Base-by-base conservation (phyloP, 1,140 invertebrate genomes). In the Leptinotarsa undecemlineata region DNA sequence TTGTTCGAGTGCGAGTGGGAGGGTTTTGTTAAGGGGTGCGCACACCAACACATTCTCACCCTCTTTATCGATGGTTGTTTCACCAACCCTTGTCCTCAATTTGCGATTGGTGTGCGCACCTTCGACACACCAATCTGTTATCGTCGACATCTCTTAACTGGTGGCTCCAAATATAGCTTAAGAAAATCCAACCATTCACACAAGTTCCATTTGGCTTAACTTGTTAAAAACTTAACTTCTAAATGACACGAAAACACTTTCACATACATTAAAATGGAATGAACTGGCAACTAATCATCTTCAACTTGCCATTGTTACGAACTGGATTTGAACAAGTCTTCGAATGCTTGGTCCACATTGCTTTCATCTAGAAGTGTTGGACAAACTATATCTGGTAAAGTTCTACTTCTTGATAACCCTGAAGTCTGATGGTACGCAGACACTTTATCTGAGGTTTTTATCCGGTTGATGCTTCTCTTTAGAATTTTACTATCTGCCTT, bases 281-380 rank as follows among this genome's bases (percentile, higher is more conserved):
- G 76, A 66, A 76, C 69, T 62, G 51, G n/a, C 42, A 61, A 14
- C 62, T 15, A 21, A 76, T 76, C 71, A 63, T 71, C 21, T 48
- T 42, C 33, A 42, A 17, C 20, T 74, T n/a, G 19, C 26, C 48
- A 74, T 42, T 23, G 61, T 76, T 81, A 81, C 26, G 76, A 79
- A 76, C 74, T 81, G 20, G 80, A 79, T 61, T 80, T 88, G 86
- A 93, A 92, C 72, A 94, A 86, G 84, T 91, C 90, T 80, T 94
- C 92, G 84, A 94, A 94, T 62, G 91, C 91, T 85, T 91, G 90
- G 80, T 94, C 92, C 71, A 92, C 90, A 82, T 93, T 92, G 80
- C 86, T 89, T 81, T 90, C 91, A 80, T 92, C 92, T 76, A 92
- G 85, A 79, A 91, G 82, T 78, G 91, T 89, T 42, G 90, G 88